Evolutionary conservation across 2,113 vertebrate species (phyloP).

Genomic region (Sebastes fasciatus): DNA sequence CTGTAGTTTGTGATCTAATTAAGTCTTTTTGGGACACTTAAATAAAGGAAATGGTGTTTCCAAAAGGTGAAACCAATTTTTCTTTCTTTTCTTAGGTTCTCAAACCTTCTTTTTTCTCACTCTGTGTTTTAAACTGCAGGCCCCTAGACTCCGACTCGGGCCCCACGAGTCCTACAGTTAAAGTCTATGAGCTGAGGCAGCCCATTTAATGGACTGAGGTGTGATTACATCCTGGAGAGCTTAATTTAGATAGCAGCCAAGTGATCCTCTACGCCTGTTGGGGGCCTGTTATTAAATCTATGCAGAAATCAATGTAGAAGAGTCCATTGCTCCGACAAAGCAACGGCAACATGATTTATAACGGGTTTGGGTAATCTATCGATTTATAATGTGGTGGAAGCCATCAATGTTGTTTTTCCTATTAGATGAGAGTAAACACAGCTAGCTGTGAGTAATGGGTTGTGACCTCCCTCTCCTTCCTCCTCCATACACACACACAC

Average conservation of each 20-base stretch:
- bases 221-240: constrained; percentile 69
- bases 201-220: constrained; percentile 60
- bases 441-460: constrained; percentile 64
- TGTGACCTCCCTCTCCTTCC: constrained; percentile 47
- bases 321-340: constrained; percentile 56
- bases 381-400: constrained; percentile 73
- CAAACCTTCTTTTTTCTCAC: background rate
- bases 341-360: constrained; percentile 66
- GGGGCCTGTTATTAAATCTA: constrained; percentile 69
- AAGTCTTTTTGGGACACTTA: too few relatives aligned
- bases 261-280: constrained; percentile 47
- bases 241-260: constrained; percentile 69
- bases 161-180: constrained; percentile 31
- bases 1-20: too few relatives aligned
- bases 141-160: background rate
- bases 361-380: constrained; percentile 73
- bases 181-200: constrained; percentile 30
- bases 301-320: constrained; percentile 66
- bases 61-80: too few relatives aligned
- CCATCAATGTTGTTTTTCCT: constrained; percentile 73
- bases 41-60: too few relatives aligned
- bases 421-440: constrained; percentile 75
- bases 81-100: too few relatives aligned
- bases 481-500: background rate
- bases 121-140: background rate